phyloP scores from a whole-genome alignment of 2,113 vertebrate species.

The Tor tambroides region DNA sequence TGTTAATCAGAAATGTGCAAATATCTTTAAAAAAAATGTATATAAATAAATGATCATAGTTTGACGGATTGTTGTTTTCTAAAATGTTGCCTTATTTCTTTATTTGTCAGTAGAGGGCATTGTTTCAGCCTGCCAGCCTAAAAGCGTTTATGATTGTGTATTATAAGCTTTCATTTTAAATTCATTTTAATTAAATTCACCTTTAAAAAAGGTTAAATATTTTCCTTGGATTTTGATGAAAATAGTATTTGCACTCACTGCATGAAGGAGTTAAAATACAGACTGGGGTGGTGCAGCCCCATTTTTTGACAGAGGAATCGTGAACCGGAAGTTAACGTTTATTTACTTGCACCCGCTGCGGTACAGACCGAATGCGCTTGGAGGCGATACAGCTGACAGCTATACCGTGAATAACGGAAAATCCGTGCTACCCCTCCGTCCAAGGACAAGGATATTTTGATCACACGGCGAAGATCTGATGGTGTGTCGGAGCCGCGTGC shows the following conservation, averaged over 20 bases:
- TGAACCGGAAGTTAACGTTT: constrained; percentile 32
- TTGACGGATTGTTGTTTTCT: not conserved
- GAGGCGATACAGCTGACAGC: constrained; percentile 5
- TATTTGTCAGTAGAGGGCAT: not conserved
- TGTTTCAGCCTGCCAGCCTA: not conserved
- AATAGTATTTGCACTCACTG: not conserved
- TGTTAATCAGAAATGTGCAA: not conserved
- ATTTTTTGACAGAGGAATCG: not conserved
- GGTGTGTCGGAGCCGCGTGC: not conserved
- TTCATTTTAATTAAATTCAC: not conserved
- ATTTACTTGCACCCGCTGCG: not conserved
- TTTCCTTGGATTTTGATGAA: not conserved
- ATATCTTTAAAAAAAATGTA: not conserved
- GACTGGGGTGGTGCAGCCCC: not conserved
- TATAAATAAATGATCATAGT: not conserved
- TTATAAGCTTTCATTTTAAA: not conserved
- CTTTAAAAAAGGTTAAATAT: not conserved
- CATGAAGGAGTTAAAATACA: not conserved
- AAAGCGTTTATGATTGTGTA: not conserved
- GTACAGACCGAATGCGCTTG: constrained; percentile 9
- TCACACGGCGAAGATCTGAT: not conserved
- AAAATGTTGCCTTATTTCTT: not conserved
- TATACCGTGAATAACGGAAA: constrained; percentile 20
- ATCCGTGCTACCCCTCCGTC: not conserved
- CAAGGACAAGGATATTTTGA: constrained; percentile 35